A percentile compares a stretch with the other conserved stretches of the same genome.
Conservation (phyloP, 2,797 vertebrate genomes). For the Sitta carolinensis region DNA sequence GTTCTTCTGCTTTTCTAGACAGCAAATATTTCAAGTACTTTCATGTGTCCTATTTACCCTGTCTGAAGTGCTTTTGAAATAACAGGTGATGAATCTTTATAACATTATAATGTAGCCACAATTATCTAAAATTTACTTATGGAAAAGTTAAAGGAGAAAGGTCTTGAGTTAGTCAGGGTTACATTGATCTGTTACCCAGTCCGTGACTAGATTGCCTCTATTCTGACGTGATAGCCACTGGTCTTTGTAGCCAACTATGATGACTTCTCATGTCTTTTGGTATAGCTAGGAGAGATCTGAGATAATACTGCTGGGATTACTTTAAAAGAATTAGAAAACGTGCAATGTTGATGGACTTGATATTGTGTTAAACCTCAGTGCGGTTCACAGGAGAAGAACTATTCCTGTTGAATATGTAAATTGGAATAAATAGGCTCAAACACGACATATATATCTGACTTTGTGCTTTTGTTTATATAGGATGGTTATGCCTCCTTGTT, state of each 20-base stretch:
- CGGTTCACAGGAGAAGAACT: not conserved
- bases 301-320: not conserved
- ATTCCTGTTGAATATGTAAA: not conserved
- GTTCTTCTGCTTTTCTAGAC: not conserved
- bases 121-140: not conserved
- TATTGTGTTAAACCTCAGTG: not conserved
- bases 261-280: not conserved
- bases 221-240: not conserved
- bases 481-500: not conserved
- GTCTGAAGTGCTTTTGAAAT: not conserved
- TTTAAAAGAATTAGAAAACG: not conserved
- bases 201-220: not conserved
- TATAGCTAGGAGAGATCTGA: not conserved
- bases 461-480: not conserved
- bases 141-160: not conserved
- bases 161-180: not conserved
- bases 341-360: not conserved
- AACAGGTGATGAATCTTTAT: not conserved
- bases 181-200: not conserved
- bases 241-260: not conserved
- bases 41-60: not conserved
- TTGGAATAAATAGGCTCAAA: not conserved
- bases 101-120: not conserved
- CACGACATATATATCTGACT: not conserved
- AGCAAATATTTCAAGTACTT: not conserved